Conservation (phyloP, 2,888 invertebrate species). For the Melanotus villosus region DNA sequence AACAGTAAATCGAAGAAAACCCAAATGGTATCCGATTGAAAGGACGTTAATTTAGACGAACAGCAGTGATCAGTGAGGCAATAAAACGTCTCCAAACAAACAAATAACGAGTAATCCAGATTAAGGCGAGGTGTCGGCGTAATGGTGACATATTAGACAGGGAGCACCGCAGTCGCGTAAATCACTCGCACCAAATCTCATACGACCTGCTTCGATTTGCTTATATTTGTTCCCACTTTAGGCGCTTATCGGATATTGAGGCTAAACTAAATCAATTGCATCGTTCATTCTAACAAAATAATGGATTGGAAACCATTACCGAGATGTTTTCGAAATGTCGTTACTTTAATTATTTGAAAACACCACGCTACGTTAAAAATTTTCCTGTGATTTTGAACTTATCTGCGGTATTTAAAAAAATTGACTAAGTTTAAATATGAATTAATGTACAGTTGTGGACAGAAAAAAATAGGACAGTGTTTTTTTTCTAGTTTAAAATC, state of each 20-base stretch:
- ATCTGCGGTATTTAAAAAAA: too few species aligned
- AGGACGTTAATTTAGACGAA: slow-evolving; percentile 53
- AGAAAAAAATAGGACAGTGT: too few species aligned
- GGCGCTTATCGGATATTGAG: slow-evolving; percentile 25
- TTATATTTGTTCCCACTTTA: slow-evolving; percentile 26
- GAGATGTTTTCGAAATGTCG: background rate
- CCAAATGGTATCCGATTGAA: slow-evolving; percentile 43
- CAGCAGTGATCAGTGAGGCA: slow-evolving; percentile 52
- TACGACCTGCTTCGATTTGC: slow-evolving; percentile 41
- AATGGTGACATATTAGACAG: slow-evolving; percentile 61
- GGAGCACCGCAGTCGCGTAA: slow-evolving; percentile 52
- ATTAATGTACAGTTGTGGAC: too few species aligned
- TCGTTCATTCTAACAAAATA: slow-evolving; percentile 1
- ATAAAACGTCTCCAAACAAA: slow-evolving; percentile 55
- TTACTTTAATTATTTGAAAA: too few species aligned
- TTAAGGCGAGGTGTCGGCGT: slow-evolving; percentile 57
- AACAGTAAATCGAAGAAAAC: slow-evolving; percentile 38
- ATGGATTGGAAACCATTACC: background rate
- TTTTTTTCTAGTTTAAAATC: too few species aligned
- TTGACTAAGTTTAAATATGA: too few species aligned
- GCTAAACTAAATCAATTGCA: slow-evolving; percentile 27
- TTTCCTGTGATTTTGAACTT: too few species aligned
- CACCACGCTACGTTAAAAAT: too few species aligned
- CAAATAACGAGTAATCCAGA: slow-evolving; percentile 57
- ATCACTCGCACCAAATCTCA: slow-evolving; percentile 48